Conservation (phyloP, 2,113 vertebrate genomes). For the Mugil cephalus region DNA sequence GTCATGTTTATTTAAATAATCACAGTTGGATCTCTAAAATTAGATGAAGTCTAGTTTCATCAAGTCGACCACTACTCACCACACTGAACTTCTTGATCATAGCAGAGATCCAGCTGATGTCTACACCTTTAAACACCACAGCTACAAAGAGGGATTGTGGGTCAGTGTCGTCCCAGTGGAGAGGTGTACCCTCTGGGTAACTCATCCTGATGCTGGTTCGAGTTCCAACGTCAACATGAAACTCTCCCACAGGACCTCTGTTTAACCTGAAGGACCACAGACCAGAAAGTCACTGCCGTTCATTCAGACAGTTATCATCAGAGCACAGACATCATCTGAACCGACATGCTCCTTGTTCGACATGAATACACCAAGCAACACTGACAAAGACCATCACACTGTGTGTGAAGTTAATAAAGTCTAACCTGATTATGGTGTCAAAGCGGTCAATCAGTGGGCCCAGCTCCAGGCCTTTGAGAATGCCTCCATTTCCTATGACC, state of each 20-base stretch:
- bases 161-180: slow-evolving; percentile 84
- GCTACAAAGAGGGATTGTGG: slow-evolving; percentile 88
- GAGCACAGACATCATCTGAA: not conserved
- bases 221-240: slow-evolving; percentile 90
- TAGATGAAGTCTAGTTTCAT: no score
- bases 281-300: not conserved
- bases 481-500: slow-evolving; percentile 92
- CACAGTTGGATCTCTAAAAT: no score
- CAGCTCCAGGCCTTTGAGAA: slow-evolving; percentile 88
- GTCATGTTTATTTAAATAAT: no score
- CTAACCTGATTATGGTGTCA: slow-evolving; percentile 91
- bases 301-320: no score
- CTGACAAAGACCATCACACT: no score
- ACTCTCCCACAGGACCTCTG: slow-evolving; percentile 90
- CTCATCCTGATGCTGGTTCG: slow-evolving; percentile 95
- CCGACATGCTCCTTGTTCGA: not conserved
- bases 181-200: slow-evolving; percentile 93
- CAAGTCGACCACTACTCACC: no score
- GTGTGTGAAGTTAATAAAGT: not conserved
- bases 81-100: slow-evolving; percentile 88
- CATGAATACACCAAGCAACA: not conserved
- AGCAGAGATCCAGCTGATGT: slow-evolving; percentile 92
- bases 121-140: slow-evolving; percentile 91
- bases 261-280: slow-evolving; percentile 86
- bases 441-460: slow-evolving; percentile 89